Conservation (phyloP, 2,888 invertebrate genomes). For the Ormyrus pomaceus region DNA sequence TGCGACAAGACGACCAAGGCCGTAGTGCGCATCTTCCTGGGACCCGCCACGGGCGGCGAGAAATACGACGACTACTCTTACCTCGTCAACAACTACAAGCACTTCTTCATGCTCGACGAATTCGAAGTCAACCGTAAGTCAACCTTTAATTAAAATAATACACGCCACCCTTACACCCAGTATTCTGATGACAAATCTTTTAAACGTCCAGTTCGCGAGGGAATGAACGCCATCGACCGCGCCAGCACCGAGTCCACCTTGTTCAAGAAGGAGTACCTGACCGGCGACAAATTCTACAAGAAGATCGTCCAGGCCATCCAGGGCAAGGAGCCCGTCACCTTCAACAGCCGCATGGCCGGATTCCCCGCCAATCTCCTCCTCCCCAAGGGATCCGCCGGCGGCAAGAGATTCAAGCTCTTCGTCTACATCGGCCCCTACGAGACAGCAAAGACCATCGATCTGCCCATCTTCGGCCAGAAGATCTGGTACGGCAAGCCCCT, state of each 20-base stretch:
- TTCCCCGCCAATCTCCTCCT: slow-evolving; percentile 80
- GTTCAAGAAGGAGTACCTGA: slow-evolving; percentile 62
- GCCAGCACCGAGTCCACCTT: slow-evolving; percentile 65
- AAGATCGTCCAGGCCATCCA: slow-evolving; percentile 67
- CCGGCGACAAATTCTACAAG: slow-evolving; percentile 67
- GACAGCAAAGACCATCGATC: slow-evolving; percentile 76
- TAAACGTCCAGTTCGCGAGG: slow-evolving; percentile 66
- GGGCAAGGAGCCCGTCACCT: slow-evolving; percentile 68
- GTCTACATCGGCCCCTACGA: slow-evolving; percentile 79
- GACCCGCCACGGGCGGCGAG: slow-evolving; percentile 78
- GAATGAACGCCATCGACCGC: slow-evolving; percentile 68
- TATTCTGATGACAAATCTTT: background rate
- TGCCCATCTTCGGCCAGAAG: slow-evolving; percentile 75
- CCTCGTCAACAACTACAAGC: slow-evolving; percentile 71
- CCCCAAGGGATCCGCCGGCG: slow-evolving; percentile 81
- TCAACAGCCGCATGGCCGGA: slow-evolving; percentile 64
- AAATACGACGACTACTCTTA: slow-evolving; percentile 76
- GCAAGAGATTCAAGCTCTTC: slow-evolving; percentile 81
- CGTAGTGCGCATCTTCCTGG: slow-evolving; percentile 82
- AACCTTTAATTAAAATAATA: background rate
- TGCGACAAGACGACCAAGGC: slow-evolving; percentile 80
- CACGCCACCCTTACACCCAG: too few species aligned
- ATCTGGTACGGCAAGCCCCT: slow-evolving; percentile 79
- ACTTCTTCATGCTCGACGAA: slow-evolving; percentile 81
- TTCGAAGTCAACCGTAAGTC: slow-evolving; percentile 78